phyloP scores from a whole-genome alignment of 1,140 invertebrate genomes.

The Portunus trituberculatus region DNA sequence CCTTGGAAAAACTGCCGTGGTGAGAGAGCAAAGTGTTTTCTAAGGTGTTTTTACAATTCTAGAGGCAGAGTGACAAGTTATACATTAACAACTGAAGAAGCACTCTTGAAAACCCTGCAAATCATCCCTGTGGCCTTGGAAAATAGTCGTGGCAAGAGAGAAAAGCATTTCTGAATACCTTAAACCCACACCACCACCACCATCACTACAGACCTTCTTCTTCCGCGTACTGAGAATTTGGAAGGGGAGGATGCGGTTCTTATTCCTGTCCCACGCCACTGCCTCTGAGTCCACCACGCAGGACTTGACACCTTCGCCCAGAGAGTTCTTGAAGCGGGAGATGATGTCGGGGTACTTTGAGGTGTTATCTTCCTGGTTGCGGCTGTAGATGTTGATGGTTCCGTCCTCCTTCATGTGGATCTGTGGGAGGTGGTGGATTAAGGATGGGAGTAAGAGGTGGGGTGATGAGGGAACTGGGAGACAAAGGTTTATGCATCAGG shows the following conservation, averaged over 20 bases:
- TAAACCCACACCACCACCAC: too few relatives aligned
- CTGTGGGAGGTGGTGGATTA: conserved; percentile 80
- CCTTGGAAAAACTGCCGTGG: too few relatives aligned
- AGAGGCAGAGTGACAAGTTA: too few relatives aligned
- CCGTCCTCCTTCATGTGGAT: conserved; percentile 89
- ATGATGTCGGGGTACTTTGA: conserved; percentile 99
- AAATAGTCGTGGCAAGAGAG: too few relatives aligned
- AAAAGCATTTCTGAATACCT: too few relatives aligned
- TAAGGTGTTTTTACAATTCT: too few relatives aligned
- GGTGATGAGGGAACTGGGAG: background rate
- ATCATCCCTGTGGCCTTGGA: too few relatives aligned
- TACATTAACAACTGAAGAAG: too few relatives aligned
- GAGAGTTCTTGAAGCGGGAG: conserved; percentile 84
- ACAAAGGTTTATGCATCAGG: background rate
- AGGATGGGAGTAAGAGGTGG: background rate
- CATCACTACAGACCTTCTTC: conserved; percentile 86
- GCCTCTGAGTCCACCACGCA: conserved; percentile 98
- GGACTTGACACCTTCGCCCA: conserved; percentile 82
- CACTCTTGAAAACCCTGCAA: too few relatives aligned
- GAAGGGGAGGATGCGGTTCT: conserved; percentile 96
- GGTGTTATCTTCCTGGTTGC: conserved; percentile 99
- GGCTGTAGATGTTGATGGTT: conserved; percentile 91
- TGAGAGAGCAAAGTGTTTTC: too few relatives aligned
- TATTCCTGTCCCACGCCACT: conserved; percentile 96
- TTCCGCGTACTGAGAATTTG: conserved; percentile 98